Conservation (phyloP, 2,888 invertebrate species). For the Ennomos fuscantarius region DNA sequence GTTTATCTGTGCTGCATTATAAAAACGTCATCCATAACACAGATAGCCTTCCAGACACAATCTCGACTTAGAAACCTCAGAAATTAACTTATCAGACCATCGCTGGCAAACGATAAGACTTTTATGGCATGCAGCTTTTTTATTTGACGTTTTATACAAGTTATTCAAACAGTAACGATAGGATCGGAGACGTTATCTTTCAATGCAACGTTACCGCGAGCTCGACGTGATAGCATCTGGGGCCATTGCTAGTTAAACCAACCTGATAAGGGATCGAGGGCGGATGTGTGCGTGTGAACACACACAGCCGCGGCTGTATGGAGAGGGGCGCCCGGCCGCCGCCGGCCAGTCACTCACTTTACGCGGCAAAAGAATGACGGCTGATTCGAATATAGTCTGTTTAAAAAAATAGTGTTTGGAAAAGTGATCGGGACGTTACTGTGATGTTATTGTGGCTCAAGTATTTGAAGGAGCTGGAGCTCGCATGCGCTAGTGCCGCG, state of each 20-base stretch:
- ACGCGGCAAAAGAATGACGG: slow-evolving; percentile 84
- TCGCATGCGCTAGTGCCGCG: slow-evolving; percentile 70
- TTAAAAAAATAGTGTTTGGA: slow-evolving; percentile 45
- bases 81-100: slow-evolving; percentile 64
- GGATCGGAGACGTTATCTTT: slow-evolving; percentile 83
- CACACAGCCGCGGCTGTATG: slow-evolving; percentile 54
- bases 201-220: slow-evolving; percentile 85
- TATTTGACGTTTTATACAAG: slow-evolving; percentile 85
- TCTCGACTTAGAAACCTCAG: slow-evolving; percentile 44
- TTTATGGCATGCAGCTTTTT: slow-evolving; percentile 80
- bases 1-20: slow-evolving; percentile 24
- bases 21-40: slow-evolving; percentile 38
- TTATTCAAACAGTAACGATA: slow-evolving; percentile 83
- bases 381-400: slow-evolving; percentile 47
- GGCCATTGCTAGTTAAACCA: slow-evolving; percentile 84
- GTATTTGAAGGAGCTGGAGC: slow-evolving; percentile 79
- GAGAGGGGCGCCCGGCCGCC: slow-evolving; percentile 67
- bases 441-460: slow-evolving; percentile 83
- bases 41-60: slow-evolving; percentile 40
- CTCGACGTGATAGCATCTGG: slow-evolving; percentile 79
- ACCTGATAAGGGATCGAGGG: slow-evolving; percentile 79
- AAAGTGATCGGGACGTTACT: slow-evolving; percentile 47
- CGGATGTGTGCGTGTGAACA: slow-evolving; percentile 62
- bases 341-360: slow-evolving; percentile 81
- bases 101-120: slow-evolving; percentile 65